Percentiles rank a stretch among this genome's conserved stretches.
Evolutionary conservation across 2,888 invertebrate species (phyloP).

Genomic region (Drosophila atripex): DNA sequence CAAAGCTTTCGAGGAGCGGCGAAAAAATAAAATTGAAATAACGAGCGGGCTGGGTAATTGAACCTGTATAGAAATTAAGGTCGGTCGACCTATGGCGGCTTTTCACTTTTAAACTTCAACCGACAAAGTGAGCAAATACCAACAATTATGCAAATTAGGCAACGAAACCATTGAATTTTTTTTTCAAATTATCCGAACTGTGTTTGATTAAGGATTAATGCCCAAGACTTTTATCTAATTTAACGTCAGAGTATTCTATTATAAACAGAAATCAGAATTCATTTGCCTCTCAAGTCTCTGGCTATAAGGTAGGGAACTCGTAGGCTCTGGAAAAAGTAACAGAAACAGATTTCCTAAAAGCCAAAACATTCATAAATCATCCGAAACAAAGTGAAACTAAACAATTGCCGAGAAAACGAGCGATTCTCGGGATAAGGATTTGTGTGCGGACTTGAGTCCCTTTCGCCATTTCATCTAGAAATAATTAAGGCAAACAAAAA

Average conservation of each 20-base stretch:
- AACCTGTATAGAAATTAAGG: not conserved
- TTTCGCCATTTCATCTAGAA: slow-evolving; percentile 57
- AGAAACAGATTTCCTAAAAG: slow-evolving; percentile 24
- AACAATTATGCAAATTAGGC: not conserved
- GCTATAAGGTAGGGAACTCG: slow-evolving; percentile 15
- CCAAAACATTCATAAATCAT: slow-evolving; percentile 32
- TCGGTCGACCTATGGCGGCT: not conserved
- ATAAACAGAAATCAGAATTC: not conserved
- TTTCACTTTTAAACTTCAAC: not conserved
- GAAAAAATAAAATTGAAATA: slow-evolving; percentile 8
- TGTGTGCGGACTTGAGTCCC: slow-evolving; percentile 41
- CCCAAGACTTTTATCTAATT: slow-evolving; percentile 14
- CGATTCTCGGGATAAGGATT: slow-evolving; percentile 11
- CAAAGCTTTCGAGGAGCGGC: not conserved
- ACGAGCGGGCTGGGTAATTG: slow-evolving; percentile 2
- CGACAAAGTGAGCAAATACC: slow-evolving; percentile 1
- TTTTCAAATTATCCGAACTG: not conserved
- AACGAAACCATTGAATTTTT: not conserved
- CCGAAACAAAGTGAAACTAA: slow-evolving; percentile 35
- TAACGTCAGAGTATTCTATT: not conserved
- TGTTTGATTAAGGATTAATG: slow-evolving; percentile 3
- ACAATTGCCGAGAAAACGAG: slow-evolving; percentile 40
- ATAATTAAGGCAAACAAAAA: slow-evolving; percentile 68
- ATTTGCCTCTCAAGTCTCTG: slow-evolving; percentile 10
- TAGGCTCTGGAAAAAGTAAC: not conserved